Evolutionary conservation across 2,888 invertebrate species (phyloP).

Genomic region (Phalera bucephala): DNA sequence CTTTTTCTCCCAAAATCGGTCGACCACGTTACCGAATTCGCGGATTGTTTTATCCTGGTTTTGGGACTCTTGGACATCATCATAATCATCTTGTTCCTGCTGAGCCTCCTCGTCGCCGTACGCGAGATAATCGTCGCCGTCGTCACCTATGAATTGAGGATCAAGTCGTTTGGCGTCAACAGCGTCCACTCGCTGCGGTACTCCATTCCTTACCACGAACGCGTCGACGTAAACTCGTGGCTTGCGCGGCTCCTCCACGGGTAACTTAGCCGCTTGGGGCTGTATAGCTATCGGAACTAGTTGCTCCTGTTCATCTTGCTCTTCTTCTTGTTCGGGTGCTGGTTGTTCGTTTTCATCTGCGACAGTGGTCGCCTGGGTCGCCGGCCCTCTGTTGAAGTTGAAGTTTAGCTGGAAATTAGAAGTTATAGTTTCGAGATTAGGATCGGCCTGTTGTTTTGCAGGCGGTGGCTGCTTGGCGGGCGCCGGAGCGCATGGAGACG

Average conservation of each 20-base stretch:
- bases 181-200: constrained; percentile 62
- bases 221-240: constrained; percentile 75
- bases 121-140: constrained; percentile 59
- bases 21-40: constrained; percentile 65
- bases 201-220: constrained; percentile 69
- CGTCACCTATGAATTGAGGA: constrained; percentile 37
- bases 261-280: constrained; percentile 66
- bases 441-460: constrained; percentile 46
- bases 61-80: constrained; percentile 66
- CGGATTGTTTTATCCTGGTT: constrained; percentile 57
- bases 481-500: constrained; percentile 56
- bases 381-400: constrained; percentile 63
- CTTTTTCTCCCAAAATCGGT: constrained; percentile 70
- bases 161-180: constrained; percentile 56
- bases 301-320: constrained; percentile 31
- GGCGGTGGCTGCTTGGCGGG: constrained; percentile 41
- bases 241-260: constrained; percentile 50
- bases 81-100: constrained; percentile 63
- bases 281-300: constrained; percentile 53
- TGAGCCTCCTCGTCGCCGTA: constrained; percentile 54
- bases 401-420: constrained; percentile 70
- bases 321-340: constrained; percentile 23
- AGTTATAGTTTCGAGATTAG: constrained; percentile 58
- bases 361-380: constrained; percentile 39
- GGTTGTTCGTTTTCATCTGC: constrained; percentile 27